Evolutionary conservation across 2,113 vertebrate genomes (phyloP), one percentile per base, ranked within the genome.

Genomic region (Sula dactylatra): DNA sequence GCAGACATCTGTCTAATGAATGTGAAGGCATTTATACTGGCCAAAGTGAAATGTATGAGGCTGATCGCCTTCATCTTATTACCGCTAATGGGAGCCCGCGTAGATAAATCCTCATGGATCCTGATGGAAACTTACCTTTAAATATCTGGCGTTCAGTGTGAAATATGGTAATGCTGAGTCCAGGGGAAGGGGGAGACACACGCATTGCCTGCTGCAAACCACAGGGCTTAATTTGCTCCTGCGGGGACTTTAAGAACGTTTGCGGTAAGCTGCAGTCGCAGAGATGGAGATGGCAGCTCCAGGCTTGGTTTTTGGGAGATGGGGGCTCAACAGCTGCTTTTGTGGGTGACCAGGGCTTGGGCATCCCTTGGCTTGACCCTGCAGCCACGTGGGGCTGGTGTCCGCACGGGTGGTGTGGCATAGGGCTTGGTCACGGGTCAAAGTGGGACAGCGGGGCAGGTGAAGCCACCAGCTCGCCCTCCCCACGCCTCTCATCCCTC

Each of bases 31-130:
- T 94, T 97, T 90, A 78, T 91, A 80, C 58, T 44, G 90, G 81
- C 94, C 92, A 74, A 81, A 89, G 92, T 93, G 94, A 94, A 86
- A 97, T 55, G 94, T n/a, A 34, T 90, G 93, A 94, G 96, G 71
- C 93, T 90, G 96, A 85, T 96, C 92, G 95, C 93, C 95, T 93
- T 87, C 90, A 89, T 95, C 91, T 95, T 95, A 96, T 97, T 96
- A 97, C 58, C 79, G 25, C 86, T 97, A 96, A 97, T 95, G 97
- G 93, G 70, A 86, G 71, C 67, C 79, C 44, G 18, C 44, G 29
- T n/a, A 97, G 94, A 96, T 92, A 96, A 97, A 97, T 97, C 94
- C 94, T 96, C 86, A 38, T 14, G 89, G 64, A 66, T 95, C 92
- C 88, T 47, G 84, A 56, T 88, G 96, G 96, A 97, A 96, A 94